A percentile compares a stretch with the other conserved stretches of the same genome.
Conservation (phyloP, 2,113 vertebrate species). For the Nibea albiflora region DNA sequence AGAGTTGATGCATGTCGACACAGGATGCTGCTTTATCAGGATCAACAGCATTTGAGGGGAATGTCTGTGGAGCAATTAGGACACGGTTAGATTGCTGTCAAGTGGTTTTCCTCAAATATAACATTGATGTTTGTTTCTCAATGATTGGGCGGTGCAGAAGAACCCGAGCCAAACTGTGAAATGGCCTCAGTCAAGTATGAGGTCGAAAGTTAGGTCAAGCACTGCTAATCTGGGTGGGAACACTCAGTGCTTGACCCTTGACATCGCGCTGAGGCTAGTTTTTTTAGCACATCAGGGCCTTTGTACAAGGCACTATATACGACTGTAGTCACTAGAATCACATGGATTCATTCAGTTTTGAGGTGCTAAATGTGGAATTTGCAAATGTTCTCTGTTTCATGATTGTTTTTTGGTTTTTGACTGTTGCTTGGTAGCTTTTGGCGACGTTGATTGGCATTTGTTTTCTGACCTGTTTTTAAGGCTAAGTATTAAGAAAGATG, state of each 20-base stretch:
- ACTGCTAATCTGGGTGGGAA: slow-evolving; percentile 37
- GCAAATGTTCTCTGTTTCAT: background rate
- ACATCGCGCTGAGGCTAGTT: slow-evolving; percentile 1
- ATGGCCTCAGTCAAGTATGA: background rate
- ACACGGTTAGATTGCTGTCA: slow-evolving; percentile 13
- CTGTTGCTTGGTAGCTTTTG: background rate
- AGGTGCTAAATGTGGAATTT: background rate
- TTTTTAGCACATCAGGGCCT: slow-evolving; percentile 7
- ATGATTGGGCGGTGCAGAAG: background rate
- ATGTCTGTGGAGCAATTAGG: slow-evolving; percentile 43
- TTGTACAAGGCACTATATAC: background rate
- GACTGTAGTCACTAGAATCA: background rate
- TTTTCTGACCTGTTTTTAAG: background rate
- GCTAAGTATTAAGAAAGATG: background rate
- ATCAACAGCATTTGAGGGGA: slow-evolving; percentile 14
- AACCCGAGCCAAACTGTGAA: slow-evolving; percentile 12
- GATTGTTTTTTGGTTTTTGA: background rate
- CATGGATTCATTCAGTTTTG: background rate
- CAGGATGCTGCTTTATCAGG: slow-evolving; percentile 7
- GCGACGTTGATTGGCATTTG: background rate
- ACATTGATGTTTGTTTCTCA: background rate
- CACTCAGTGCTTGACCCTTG: slow-evolving; percentile 39
- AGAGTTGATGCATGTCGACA: slow-evolving; percentile 30
- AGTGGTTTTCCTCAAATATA: slow-evolving; percentile 6
- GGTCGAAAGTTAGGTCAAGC: slow-evolving; percentile 31